A percentile compares a stretch with the other conserved stretches of the same genome.
Evolutionary conservation across 2,888 invertebrate species (phyloP).

Genomic region (Carabus problematicus): DNA sequence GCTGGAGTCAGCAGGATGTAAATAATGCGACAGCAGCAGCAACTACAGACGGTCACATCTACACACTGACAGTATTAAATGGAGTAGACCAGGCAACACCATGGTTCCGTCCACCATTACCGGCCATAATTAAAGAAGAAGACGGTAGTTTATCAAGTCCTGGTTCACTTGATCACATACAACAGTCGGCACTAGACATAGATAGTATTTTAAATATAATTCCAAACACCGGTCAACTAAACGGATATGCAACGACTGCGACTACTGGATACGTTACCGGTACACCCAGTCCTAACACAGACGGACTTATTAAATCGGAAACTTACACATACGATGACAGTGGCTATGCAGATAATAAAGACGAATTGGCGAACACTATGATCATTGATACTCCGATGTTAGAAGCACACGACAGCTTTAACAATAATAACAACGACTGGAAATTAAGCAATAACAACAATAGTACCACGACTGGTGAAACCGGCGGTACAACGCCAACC

Average conservation of each 20-base stretch:
- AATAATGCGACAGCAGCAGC: conserved; percentile 61
- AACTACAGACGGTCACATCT: conserved; percentile 79
- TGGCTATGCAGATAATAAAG: conserved; percentile 74
- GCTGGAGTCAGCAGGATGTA: conserved; percentile 72
- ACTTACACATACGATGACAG: conserved; percentile 79
- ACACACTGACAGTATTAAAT: conserved; percentile 85
- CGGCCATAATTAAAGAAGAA: conserved; percentile 69
- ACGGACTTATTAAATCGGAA: conserved; percentile 74
- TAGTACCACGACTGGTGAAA: conserved; percentile 51
- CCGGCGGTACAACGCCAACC: conserved; percentile 46
- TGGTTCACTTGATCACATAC: conserved; percentile 64
- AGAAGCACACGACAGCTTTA: conserved; percentile 64
- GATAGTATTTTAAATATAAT: conserved; percentile 81
- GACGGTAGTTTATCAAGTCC: conserved; percentile 70
- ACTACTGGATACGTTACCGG: conserved; percentile 61
- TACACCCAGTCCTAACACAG: conserved; percentile 63
- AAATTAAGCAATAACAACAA: conserved; percentile 73
- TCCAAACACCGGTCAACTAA: conserved; percentile 64
- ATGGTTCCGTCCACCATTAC: conserved; percentile 67
- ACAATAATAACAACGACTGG: conserved; percentile 84
- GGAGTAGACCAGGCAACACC: conserved; percentile 66
- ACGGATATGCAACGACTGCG: conserved; percentile 64
- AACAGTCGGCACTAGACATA: conserved; percentile 72
- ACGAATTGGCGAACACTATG: conserved; percentile 59
- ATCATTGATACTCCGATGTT: conserved; percentile 65